Evolutionary conservation across 1,140 invertebrate species (phyloP), one percentile per base, ranked within the genome.

Genomic region (Bombyx mandarina): DNA sequence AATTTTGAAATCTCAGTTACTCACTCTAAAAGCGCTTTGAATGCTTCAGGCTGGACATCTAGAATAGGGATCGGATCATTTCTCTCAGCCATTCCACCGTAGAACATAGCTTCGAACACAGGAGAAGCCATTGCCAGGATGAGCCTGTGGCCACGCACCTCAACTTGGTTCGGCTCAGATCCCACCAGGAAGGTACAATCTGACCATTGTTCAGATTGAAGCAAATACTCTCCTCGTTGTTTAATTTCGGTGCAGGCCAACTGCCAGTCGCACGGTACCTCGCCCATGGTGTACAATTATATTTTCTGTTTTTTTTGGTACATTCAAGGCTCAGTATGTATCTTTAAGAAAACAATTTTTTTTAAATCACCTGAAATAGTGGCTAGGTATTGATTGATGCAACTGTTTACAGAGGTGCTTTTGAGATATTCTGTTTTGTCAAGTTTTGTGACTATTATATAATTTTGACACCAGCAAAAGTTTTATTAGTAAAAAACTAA

Each of bases 151-250:
- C 92, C 94, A 53, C 92, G 89, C 3, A 96, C 82, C 1, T 91
- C 88, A 65, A 94, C 90, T 67, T 94, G 93, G 71, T 94, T 91
- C 0, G 92, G 91, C 68, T 93, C 91, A n/a, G 91, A 89, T 1
- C 94, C 94, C n/a, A 96, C 94, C 57, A 95, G 83, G 71, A 96
- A 96, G 26, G 90, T 91, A 74, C 94, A 95, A 69, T 96, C 94
- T 8, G 93, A 91, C 94, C 94, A 95, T 83, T 93, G 91, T 54
- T 93, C 93, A 9, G 91, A 92, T 66, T 94, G 91, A 5, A 95
- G 74, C 42, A 96, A 71, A 75, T 94, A 90, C 54, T 90, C 89
- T 6, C 93, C 93, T 53, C 94, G 87, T 69, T 94, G 90, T 58
- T 91, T 91, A 26, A 95, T 83, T 67, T 91, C 90, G 54, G 92